These are phyloP conservation scores for Ferrisia virgata DNA, from an alignment of 2,888 invertebrate genomes.

Conservation along the genomic window DNA sequence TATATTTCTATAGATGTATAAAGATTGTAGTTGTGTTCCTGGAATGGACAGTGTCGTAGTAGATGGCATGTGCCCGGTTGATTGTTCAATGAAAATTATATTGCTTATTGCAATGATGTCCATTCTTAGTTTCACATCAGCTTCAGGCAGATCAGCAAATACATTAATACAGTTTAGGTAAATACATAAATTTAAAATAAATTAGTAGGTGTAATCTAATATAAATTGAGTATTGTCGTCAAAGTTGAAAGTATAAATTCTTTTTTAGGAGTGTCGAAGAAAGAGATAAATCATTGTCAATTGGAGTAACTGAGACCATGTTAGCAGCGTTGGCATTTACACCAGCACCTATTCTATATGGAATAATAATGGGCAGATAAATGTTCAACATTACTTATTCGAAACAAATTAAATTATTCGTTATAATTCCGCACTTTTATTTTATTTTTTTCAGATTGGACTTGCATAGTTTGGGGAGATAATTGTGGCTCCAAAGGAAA, in stretches of 20 bases:
- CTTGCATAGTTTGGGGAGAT: slow-evolving; percentile 55
- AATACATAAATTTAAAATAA: too few relatives aligned
- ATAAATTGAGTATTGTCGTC: too few relatives aligned
- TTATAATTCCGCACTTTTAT: too few relatives aligned
- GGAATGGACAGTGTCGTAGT: slow-evolving; percentile 24
- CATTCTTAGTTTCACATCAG: slow-evolving; percentile 49
- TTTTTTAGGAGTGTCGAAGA: slow-evolving; percentile 53
- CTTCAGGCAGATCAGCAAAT: slow-evolving; percentile 50
- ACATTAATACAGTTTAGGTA: slow-evolving; percentile 50
- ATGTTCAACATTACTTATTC: too few relatives aligned
- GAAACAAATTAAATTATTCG: too few relatives aligned
- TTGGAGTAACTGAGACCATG: slow-evolving; percentile 51
- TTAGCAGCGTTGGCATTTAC: slow-evolving; percentile 52
- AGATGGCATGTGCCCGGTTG: slow-evolving; percentile 48
- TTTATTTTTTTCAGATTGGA: slow-evolving; percentile 52
- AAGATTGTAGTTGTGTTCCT: slow-evolving; percentile 52
- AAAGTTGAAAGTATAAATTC: too few relatives aligned
- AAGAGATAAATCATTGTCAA: slow-evolving; percentile 53
- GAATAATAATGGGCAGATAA: slow-evolving; percentile 54
- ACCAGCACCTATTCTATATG: slow-evolving; percentile 56
- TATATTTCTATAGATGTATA: slow-evolving; percentile 52
- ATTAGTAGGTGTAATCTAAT: too few relatives aligned
- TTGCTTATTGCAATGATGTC: slow-evolving; percentile 49
- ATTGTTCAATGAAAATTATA: slow-evolving; percentile 49
- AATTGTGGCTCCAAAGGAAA: slow-evolving; percentile 53